phyloP scores from a whole-genome alignment of 2,888 invertebrate genomes.

The Heliconius hortense region DNA sequence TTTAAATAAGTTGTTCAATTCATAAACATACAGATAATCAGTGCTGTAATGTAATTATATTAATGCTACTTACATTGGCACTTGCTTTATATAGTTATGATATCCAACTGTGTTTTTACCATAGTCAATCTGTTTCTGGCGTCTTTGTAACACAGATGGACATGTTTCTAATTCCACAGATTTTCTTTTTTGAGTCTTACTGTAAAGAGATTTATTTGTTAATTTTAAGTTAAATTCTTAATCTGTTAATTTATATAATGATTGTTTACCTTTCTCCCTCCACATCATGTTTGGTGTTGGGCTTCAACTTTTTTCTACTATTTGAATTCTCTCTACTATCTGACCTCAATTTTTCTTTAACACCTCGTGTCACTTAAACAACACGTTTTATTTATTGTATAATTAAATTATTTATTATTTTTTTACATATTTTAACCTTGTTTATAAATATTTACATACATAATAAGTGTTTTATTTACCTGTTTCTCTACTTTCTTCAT shows the following conservation, averaged over 20 bases:
- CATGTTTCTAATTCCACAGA: constrained; percentile 84
- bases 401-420: not conserved
- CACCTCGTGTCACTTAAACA: constrained; percentile 49
- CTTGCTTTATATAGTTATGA: constrained; percentile 85
- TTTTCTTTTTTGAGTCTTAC: constrained; percentile 26
- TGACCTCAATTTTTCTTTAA: constrained; percentile 54
- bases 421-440: not conserved
- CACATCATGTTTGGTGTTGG: constrained; percentile 54
- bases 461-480: constrained; percentile 16
- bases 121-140: constrained; percentile 97
- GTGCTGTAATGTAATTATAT: not conserved
- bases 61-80: constrained; percentile 84
- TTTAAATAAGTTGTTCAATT: too few relatives aligned
- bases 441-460: not conserved
- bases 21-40: too few relatives aligned
- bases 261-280: constrained; percentile 50
- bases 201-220: constrained; percentile 15
- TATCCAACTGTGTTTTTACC: constrained; percentile 96
- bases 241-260: not conserved
- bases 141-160: constrained; percentile 85
- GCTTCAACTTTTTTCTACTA: constrained; percentile 62
- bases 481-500: constrained; percentile 18
- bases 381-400: not conserved
- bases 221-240: constrained; percentile 11
- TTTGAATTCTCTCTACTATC: constrained; percentile 62